These are phyloP conservation scores for Sclerurus mexicanus DNA, from an alignment of 2,113 vertebrate species.

Conservation along the genomic window DNA sequence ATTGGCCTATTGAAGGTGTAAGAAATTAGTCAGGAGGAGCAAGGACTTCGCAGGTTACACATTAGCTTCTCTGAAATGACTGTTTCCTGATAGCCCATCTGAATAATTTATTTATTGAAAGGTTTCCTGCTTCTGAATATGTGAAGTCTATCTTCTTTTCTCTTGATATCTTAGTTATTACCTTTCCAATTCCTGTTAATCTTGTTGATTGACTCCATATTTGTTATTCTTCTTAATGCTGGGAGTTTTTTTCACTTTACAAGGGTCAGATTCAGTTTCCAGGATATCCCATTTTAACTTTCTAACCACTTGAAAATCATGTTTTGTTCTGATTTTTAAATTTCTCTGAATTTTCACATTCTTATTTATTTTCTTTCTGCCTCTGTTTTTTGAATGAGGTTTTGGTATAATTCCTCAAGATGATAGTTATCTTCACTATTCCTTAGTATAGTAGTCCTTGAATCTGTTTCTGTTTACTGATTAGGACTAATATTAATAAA, in stretches of 20 bases:
- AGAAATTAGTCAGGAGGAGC: not conserved
- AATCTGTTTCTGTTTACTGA: not conserved
- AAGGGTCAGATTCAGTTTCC: not conserved
- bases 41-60: not conserved
- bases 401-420: not conserved
- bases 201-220: not conserved
- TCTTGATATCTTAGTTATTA: not conserved
- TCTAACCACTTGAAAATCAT: not conserved
- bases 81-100: not conserved
- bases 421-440: not conserved
- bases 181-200: not conserved
- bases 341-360: not conserved
- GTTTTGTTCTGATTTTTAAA: not conserved
- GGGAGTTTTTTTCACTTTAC: not conserved
- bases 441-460: not conserved
- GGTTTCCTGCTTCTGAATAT: not conserved
- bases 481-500: not conserved
- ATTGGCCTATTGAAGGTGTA: not conserved
- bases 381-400: not conserved
- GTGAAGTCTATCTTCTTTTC: not conserved
- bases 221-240: not conserved
- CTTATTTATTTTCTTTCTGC: not conserved
- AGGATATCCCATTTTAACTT: not conserved
- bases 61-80: not conserved
- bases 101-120: not conserved